Percentiles rank a stretch among this genome's conserved stretches.
These are phyloP conservation scores for Aphelocoma californica DNA, from an alignment of 2,797 vertebrate species.

Conservation along the genomic window DNA sequence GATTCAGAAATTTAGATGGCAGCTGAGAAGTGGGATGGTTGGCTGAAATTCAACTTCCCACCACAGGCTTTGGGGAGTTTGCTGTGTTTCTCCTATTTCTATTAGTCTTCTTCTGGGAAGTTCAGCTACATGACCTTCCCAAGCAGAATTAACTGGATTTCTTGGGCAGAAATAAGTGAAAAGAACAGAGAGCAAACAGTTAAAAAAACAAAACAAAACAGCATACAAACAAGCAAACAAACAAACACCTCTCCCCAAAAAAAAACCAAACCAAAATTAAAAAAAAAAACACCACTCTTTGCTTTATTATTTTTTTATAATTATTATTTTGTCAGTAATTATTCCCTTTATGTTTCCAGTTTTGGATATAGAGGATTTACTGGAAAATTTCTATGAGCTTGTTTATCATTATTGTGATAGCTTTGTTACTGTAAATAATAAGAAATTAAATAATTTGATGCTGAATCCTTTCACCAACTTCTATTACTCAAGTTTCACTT, in stretches of 20 bases:
- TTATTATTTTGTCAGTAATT: neutral
- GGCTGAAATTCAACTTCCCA: neutral
- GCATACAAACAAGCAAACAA: neutral
- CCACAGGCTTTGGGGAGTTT: neutral
- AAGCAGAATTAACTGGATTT: neutral
- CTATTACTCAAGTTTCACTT: neutral
- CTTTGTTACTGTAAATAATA: neutral
- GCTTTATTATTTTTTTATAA: fast-evolving
- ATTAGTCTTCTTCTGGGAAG: neutral
- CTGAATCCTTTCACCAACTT: neutral
- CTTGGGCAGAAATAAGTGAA: neutral
- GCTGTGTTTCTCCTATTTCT: neutral
- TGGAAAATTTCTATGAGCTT: neutral
- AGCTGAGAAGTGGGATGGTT: neutral
- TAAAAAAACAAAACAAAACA: neutral
- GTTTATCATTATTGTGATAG: neutral
- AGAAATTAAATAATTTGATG: neutral
- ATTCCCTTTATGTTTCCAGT: neutral
- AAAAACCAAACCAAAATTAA: neutral
- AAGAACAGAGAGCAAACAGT: neutral
- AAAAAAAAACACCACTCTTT: no score
- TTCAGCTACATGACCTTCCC: neutral
- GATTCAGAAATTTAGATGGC: neutral
- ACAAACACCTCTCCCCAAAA: neutral
- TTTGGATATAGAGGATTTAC: neutral